Percentiles rank a stretch among this genome's conserved stretches.
Conservation (phyloP, 2,888 invertebrate genomes). For the Pherbina coryleti region DNA sequence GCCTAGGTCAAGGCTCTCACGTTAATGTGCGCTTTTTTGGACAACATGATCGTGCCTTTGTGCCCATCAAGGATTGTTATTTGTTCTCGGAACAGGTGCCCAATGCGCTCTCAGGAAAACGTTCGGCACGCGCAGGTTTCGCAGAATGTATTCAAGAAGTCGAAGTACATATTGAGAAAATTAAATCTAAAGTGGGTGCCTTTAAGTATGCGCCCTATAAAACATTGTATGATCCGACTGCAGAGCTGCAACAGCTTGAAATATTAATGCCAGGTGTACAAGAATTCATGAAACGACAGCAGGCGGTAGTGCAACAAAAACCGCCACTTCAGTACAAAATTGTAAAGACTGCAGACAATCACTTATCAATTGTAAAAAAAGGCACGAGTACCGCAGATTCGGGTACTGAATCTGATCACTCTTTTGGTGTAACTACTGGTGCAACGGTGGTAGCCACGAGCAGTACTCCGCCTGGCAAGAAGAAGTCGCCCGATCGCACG, state of each 20-base stretch:
- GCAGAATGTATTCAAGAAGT: slow-evolving; percentile 80
- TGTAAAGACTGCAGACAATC: slow-evolving; percentile 67
- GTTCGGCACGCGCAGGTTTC: slow-evolving; percentile 69
- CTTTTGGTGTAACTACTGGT: slow-evolving; percentile 34
- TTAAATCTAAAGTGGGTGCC: slow-evolving; percentile 78
- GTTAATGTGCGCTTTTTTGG: slow-evolving; percentile 96
- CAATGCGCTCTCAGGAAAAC: slow-evolving; percentile 69
- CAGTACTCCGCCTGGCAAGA: slow-evolving; percentile 45
- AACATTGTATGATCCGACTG: slow-evolving; percentile 76
- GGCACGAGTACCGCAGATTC: slow-evolving; percentile 55
- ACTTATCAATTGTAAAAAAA: slow-evolving; percentile 67
- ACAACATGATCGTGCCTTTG: slow-evolving; percentile 94
- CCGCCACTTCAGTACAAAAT: slow-evolving; percentile 68
- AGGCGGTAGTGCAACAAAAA: slow-evolving; percentile 56
- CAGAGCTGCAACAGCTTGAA: slow-evolving; percentile 75
- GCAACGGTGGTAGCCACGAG: background rate
- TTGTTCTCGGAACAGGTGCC: slow-evolving; percentile 84
- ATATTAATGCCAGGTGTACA: slow-evolving; percentile 74
- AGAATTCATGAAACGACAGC: slow-evolving; percentile 58
- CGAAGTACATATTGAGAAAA: slow-evolving; percentile 80
- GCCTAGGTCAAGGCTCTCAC: slow-evolving; percentile 74
- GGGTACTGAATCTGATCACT: slow-evolving; percentile 63
- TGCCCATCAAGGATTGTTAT: slow-evolving; percentile 85
- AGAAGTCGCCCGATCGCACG: slow-evolving; percentile 15
- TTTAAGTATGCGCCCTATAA: slow-evolving; percentile 82